Evolutionary conservation across 2,797 vertebrate genomes (phyloP).

Genomic region (Threskiornis aethiopicus): DNA sequence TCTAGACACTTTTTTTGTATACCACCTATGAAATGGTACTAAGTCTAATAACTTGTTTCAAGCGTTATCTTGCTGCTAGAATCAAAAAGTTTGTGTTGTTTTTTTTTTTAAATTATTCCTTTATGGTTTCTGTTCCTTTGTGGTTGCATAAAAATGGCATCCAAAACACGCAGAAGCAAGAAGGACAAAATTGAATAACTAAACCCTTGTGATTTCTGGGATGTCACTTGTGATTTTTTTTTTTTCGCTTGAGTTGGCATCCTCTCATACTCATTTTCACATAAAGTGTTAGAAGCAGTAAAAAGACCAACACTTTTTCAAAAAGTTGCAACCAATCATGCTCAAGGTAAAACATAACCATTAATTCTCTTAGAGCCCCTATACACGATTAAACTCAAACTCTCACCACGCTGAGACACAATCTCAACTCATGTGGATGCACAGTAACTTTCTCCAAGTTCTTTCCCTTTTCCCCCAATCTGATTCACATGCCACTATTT

Average conservation of each 20-base stretch:
- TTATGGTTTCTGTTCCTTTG: neutral
- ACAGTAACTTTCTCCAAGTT: neutral
- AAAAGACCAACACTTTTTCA: neutral
- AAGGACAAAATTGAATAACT: neutral
- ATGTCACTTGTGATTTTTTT: neutral
- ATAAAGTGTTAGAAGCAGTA: neutral
- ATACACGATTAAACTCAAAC: neutral
- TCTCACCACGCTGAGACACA: neutral
- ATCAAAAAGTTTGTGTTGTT: neutral
- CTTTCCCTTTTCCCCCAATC: neutral
- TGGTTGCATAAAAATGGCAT: neutral
- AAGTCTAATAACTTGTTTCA: neutral
- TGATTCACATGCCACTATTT: neutral
- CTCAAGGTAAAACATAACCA: neutral
- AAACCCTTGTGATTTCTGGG: neutral
- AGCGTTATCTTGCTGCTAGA: neutral
- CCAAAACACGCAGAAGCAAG: neutral
- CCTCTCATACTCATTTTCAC: neutral
- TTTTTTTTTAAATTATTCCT: neutral
- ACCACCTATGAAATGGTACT: neutral
- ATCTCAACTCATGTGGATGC: neutral
- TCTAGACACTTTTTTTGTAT: neutral
- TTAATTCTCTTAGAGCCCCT: neutral
- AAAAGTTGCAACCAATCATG: neutral
- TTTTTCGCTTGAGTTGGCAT: neutral